Percentiles rank a stretch among this genome's conserved stretches.
phyloP scores from a whole-genome alignment of 1,140 invertebrate species.

The Diachasmimorpha longicaudata region DNA sequence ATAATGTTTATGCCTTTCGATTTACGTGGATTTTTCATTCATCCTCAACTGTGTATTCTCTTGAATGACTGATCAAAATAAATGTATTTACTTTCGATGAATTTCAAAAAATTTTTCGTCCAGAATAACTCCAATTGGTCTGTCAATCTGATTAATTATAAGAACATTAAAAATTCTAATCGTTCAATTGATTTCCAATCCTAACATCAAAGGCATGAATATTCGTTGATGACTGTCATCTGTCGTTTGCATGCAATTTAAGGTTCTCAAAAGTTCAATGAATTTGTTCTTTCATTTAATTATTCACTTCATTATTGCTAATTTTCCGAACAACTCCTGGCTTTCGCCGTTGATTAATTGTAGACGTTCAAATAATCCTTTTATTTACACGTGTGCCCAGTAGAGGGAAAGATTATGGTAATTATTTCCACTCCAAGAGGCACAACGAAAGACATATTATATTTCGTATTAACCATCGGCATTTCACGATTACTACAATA shows the following conservation, averaged over 20 bases:
- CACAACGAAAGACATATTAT: neutral
- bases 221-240: slow-evolving; percentile 26
- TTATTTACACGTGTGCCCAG: neutral
- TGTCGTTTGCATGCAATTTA: neutral
- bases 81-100: neutral
- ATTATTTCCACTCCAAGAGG: neutral
- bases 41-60: neutral
- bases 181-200: neutral
- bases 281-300: neutral
- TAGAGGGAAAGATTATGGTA: neutral
- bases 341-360: neutral
- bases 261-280: neutral
- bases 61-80: neutral
- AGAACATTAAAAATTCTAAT: neutral
- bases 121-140: neutral
- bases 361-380: neutral
- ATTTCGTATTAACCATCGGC: neutral
- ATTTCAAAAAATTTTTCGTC: neutral
- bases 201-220: slow-evolving; percentile 33
- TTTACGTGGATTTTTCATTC: slow-evolving; percentile 31
- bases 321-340: neutral
- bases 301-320: neutral
- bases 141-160: neutral
- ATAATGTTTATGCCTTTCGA: slow-evolving; percentile 39
- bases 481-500: neutral